These are phyloP conservation scores for Schizothorax lantsangensis DNA, from an alignment of 2,797 vertebrate species.

Conservation along the genomic window DNA sequence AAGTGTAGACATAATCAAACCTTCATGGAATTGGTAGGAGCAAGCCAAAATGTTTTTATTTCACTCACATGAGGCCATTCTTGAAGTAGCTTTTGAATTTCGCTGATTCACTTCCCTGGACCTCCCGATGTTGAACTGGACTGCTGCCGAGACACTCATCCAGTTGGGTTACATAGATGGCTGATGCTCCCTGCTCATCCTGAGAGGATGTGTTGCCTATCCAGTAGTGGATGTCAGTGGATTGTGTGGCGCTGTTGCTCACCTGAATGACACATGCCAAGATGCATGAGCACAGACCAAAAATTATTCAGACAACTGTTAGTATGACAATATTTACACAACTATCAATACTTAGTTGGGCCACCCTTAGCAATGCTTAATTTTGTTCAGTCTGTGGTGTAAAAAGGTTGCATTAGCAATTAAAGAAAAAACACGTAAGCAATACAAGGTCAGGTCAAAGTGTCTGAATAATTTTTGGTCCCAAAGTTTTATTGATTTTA, in stretches of 20 bases:
- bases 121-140: conserved; percentile 88
- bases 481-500: too few relatives aligned
- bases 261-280: conserved; percentile 60
- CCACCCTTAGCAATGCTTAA: too few relatives aligned
- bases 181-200: conserved; percentile 89
- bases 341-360: too few relatives aligned
- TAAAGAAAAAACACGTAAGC: too few relatives aligned
- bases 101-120: conserved; percentile 84
- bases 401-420: too few relatives aligned
- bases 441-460: too few relatives aligned
- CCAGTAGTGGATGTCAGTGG: conserved; percentile 88
- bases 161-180: conserved; percentile 85
- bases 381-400: too few relatives aligned
- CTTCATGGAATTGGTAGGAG: neutral
- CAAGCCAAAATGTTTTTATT: neutral
- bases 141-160: conserved; percentile 81
- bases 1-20: neutral
- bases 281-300: too few relatives aligned
- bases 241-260: conserved; percentile 67
- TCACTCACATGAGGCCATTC: conserved; percentile 87
- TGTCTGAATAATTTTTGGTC: too few relatives aligned
- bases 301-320: too few relatives aligned
- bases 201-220: conserved; percentile 85
- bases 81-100: conserved; percentile 91
- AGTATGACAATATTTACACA: too few relatives aligned